Percentiles rank a stretch among this genome's conserved stretches.
Conservation (phyloP, 2,797 vertebrate species). For the Chrysocyon brachyurus region DNA sequence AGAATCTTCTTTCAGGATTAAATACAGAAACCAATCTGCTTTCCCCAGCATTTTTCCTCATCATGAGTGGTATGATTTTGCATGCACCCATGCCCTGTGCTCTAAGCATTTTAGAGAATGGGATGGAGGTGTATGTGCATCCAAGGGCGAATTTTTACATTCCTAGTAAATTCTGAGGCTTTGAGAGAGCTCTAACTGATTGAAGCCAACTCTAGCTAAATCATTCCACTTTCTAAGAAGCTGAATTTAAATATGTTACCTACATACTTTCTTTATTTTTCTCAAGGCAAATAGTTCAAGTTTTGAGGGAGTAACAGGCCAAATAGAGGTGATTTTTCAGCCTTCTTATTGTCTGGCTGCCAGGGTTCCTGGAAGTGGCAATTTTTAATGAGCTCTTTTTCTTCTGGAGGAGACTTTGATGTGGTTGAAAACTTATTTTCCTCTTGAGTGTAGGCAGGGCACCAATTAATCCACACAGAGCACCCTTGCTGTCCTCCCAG, state of each 20-base stretch:
- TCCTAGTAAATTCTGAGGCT: slow-evolving; percentile 72
- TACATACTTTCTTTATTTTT: slow-evolving; percentile 69
- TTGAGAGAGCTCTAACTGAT: slow-evolving; percentile 33
- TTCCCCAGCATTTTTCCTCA: neutral
- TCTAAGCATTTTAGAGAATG: neutral
- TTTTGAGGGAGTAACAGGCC: neutral
- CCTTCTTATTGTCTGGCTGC: slow-evolving; percentile 61
- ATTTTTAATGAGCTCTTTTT: slow-evolving; percentile 70
- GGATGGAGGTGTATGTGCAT: neutral
- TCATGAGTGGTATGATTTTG: neutral
- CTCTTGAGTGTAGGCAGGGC: slow-evolving; percentile 47
- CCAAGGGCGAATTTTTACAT: slow-evolving; percentile 73
- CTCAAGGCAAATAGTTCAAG: slow-evolving; percentile 44
- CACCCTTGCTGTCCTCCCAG: slow-evolving; percentile 4
- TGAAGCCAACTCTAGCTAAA: slow-evolving; percentile 47
- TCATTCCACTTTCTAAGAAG: slow-evolving; percentile 80
- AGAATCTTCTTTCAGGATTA: neutral
- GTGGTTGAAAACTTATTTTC: slow-evolving; percentile 72
- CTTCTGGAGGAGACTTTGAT: slow-evolving; percentile 74
- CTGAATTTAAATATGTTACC: slow-evolving; percentile 73
- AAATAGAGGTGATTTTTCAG: slow-evolving; percentile 55
- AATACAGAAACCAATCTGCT: neutral
- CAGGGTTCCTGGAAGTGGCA: slow-evolving; percentile 66
- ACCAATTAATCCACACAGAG: slow-evolving; percentile 70
- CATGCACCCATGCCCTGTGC: too few species aligned